These are phyloP conservation scores for Trachemys scripta DNA, from an alignment of 2,113 vertebrate species.

Conservation along the genomic window DNA sequence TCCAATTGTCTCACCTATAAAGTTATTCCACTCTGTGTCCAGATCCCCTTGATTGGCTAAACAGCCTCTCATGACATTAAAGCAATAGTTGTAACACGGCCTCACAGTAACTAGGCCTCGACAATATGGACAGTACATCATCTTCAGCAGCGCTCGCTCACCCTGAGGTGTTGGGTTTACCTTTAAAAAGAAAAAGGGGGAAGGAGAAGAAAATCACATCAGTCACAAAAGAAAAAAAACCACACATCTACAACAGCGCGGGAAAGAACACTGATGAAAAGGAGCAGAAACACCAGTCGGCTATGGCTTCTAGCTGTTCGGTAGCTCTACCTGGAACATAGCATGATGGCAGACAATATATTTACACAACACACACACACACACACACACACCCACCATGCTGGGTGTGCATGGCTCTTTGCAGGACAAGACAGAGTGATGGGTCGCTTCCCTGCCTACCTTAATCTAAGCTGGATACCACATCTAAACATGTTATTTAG, in stretches of 20 bases:
- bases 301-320: rapidly evolving
- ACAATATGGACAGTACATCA: slow-evolving; percentile 97
- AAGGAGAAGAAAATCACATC: not conserved
- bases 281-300: rapidly evolving
- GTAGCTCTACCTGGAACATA: rapidly evolving
- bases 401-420: not conserved
- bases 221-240: not conserved
- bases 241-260: rapidly evolving
- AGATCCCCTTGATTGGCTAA: slow-evolving; percentile 97
- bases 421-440: rapidly evolving
- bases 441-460: not conserved
- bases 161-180: slow-evolving; percentile 92
- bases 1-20: slow-evolving; percentile 87
- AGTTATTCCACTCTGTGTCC: slow-evolving; percentile 96
- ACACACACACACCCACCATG: not conserved
- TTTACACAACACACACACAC: not conserved
- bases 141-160: slow-evolving; percentile 90
- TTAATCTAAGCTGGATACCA: too few relatives aligned
- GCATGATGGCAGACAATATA: not conserved
- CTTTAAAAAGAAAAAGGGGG: slow-evolving; percentile 69
- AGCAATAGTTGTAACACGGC: slow-evolving; percentile 97
- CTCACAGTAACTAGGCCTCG: slow-evolving; percentile 92
- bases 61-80: slow-evolving; percentile 97
- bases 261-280: not conserved
- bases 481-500: not conserved